Percentiles rank a stretch among this genome's conserved stretches.
Conservation (phyloP, 2,797 vertebrate species). For the Sebastes hubbsi region DNA sequence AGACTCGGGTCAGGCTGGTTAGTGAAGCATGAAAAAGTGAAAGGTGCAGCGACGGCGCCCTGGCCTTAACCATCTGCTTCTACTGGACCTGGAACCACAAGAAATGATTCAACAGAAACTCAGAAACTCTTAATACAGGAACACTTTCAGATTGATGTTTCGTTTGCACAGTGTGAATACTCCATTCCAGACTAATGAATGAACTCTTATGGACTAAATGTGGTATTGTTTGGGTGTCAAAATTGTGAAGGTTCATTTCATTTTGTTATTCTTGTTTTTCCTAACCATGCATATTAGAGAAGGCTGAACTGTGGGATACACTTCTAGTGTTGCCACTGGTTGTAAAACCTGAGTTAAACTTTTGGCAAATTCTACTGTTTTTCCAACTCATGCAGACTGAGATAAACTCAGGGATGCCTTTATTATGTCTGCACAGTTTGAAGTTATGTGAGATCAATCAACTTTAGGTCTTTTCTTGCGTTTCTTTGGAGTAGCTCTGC, state of each 20-base stretch:
- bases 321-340: not conserved
- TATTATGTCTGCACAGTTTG: not conserved
- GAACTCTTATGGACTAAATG: constrained; percentile 1
- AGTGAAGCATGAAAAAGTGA: not conserved
- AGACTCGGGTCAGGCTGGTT: not conserved
- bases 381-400: not conserved
- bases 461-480: not conserved
- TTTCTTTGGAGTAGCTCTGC: not conserved
- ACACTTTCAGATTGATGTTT: constrained; percentile 30
- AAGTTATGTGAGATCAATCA: not conserved
- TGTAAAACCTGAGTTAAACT: not conserved
- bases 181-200: constrained; percentile 46
- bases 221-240: constrained; percentile 15
- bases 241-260: constrained; percentile 27
- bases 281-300: constrained; percentile 16
- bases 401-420: constrained; percentile 5
- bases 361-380: not conserved
- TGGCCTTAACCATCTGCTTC: not conserved
- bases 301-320: not conserved
- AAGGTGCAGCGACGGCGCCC: not conserved
- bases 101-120: constrained; percentile 12
- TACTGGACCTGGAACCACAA: constrained; percentile 11
- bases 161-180: constrained; percentile 70
- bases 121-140: constrained; percentile 3
- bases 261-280: constrained; percentile 4